Conservation (phyloP, 2,113 vertebrate genomes). For the Seriola dumerili region DNA sequence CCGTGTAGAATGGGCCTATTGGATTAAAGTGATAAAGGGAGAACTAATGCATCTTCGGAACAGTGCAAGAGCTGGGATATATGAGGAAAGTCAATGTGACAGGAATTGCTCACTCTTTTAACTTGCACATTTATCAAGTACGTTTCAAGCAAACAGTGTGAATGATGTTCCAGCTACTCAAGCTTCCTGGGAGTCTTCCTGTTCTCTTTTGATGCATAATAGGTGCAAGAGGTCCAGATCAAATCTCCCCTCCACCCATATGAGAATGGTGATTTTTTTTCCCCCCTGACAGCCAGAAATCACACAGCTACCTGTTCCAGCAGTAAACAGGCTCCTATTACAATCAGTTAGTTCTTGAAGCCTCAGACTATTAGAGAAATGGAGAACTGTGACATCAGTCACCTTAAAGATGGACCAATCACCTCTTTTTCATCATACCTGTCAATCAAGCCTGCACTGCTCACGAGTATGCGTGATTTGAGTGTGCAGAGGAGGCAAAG, state of each 20-base stretch:
- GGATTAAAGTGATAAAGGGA: conserved; percentile 77
- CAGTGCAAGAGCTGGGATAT: conserved; percentile 48
- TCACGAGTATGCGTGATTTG: background rate
- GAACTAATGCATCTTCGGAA: conserved; percentile 66
- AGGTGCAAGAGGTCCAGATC: conserved; percentile 38
- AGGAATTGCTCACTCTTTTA: conserved; percentile 70
- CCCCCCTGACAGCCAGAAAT: conserved; percentile 53
- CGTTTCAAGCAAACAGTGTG: conserved; percentile 55
- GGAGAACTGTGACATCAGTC: conserved; percentile 44
- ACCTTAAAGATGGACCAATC: conserved; percentile 51
- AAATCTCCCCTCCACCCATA: conserved; percentile 37
- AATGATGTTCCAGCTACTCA: conserved; percentile 54
- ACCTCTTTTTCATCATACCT: conserved; percentile 60
- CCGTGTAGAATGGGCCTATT: conserved; percentile 64
- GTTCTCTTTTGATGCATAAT: conserved; percentile 47
- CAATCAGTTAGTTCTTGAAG: conserved; percentile 45
- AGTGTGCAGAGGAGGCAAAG: conserved; percentile 5
- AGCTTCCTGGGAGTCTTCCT: conserved; percentile 28
- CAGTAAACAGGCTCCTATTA: conserved; percentile 57
- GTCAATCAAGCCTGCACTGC: conserved; percentile 45
- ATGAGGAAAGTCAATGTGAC: conserved; percentile 69
- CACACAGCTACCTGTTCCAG: conserved; percentile 29
- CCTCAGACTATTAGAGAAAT: conserved; percentile 26
- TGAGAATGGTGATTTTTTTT: conserved; percentile 39
- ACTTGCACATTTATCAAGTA: conserved; percentile 67